phyloP scores from a whole-genome alignment of 2,797 vertebrate species.

The Chlorospingus semifuscus region DNA sequence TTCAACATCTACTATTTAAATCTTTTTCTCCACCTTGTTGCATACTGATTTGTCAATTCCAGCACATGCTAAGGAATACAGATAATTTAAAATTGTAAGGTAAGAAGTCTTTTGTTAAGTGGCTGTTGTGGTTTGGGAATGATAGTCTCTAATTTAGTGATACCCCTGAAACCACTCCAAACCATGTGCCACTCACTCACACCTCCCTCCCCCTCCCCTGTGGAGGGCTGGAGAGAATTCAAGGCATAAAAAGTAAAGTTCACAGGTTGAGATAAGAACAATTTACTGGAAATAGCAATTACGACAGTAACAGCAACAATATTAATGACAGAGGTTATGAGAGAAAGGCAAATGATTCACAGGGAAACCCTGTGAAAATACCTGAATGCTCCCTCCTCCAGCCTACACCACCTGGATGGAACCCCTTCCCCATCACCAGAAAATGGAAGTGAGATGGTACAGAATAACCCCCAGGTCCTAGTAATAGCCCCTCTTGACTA shows the following conservation, averaged over 20 bases:
- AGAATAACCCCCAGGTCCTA: background rate
- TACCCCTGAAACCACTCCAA: background rate
- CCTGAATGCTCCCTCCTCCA: background rate
- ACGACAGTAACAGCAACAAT: background rate
- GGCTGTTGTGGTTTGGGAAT: background rate
- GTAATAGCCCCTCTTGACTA: background rate
- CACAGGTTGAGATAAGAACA: background rate
- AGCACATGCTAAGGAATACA: background rate
- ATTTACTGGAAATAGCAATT: background rate
- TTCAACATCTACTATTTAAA: background rate
- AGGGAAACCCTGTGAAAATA: background rate
- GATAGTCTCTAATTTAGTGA: background rate
- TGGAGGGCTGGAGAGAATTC: background rate
- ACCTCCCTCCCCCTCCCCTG: background rate
- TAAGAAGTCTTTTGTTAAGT: background rate
- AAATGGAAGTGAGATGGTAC: background rate
- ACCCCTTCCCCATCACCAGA: background rate
- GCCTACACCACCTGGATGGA: background rate
- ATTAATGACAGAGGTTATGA: background rate
- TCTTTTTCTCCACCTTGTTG: background rate
- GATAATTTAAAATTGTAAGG: background rate
- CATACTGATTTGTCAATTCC: background rate
- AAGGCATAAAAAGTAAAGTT: background rate
- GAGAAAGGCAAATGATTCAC: background rate
- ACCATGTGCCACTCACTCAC: no score